Percentiles rank a stretch among this genome's conserved stretches.
Evolutionary conservation across 2,888 invertebrate species (phyloP).

Genomic region (Cheilosia vulpina): DNA sequence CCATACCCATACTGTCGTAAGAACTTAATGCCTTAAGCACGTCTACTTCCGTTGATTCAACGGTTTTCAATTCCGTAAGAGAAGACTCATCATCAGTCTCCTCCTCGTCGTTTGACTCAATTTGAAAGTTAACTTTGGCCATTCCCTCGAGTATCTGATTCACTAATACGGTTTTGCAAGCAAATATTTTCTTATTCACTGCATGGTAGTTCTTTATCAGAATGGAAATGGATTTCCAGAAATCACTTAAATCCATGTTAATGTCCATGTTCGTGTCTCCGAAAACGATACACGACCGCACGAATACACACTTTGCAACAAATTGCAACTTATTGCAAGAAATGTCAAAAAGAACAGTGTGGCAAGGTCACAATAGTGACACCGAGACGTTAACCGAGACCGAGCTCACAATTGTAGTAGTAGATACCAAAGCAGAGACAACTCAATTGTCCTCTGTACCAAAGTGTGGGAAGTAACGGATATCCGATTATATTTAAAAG

Average conservation of each 20-base stretch:
- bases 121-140: neutral
- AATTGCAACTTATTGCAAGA: no score
- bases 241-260: constrained; percentile 80
- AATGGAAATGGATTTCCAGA: constrained; percentile 87
- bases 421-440: no score
- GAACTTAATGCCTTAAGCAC: neutral
- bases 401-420: neutral
- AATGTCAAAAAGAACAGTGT: no score
- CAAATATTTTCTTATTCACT: constrained; percentile 89
- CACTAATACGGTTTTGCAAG: constrained; percentile 79
- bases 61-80: neutral
- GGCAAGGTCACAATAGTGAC: no score
- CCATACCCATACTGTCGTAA: constrained; percentile 8
- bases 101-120: neutral
- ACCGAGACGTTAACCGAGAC: neutral
- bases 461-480: neutral
- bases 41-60: constrained; percentile 17
- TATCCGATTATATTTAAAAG: no score
- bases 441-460: no score
- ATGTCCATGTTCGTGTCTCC: neutral
- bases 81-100: neutral
- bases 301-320: neutral
- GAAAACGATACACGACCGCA: neutral
- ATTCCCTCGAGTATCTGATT: constrained; percentile 77
- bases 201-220: constrained; percentile 89